These are phyloP conservation scores for Protula sp. DNA, from an alignment of 2,888 invertebrate species.

Conservation along the genomic window DNA sequence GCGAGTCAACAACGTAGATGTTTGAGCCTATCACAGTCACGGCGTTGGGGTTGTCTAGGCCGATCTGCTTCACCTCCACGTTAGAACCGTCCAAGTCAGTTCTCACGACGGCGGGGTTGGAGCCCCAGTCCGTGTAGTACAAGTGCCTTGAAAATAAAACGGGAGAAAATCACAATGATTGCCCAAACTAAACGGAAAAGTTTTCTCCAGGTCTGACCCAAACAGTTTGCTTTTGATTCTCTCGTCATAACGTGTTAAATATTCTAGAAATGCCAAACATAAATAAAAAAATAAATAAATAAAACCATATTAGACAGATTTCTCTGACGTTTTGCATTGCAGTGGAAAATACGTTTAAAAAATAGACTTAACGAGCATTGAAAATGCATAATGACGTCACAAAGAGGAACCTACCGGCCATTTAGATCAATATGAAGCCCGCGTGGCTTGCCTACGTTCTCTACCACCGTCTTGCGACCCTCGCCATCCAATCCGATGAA, in stretches of 20 bases:
- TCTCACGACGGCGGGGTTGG: conserved; percentile 28
- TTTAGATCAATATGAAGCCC: conserved; percentile 32
- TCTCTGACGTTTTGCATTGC: too few species aligned
- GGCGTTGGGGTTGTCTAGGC: conserved; percentile 34
- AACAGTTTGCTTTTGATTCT: too few species aligned
- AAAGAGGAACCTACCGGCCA: neutral
- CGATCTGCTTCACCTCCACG: conserved; percentile 19
- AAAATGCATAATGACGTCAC: too few species aligned
- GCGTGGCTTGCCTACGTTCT: conserved; percentile 30
- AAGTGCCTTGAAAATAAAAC: conserved; percentile 27
- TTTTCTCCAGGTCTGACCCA: too few species aligned
- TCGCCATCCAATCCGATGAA: conserved; percentile 29
- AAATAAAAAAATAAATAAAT: too few species aligned
- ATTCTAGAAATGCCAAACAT: too few species aligned
- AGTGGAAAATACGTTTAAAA: too few species aligned
- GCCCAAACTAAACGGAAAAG: too few species aligned
- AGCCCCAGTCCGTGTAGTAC: conserved; percentile 39
- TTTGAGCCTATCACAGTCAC: conserved; percentile 25
- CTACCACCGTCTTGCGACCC: conserved; percentile 28
- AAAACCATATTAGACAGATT: too few species aligned
- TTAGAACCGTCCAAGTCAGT: conserved; percentile 35
- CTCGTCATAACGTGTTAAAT: too few species aligned
- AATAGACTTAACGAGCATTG: too few species aligned
- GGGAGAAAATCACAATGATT: too few species aligned
- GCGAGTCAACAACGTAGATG: conserved; percentile 34